A percentile compares a stretch with the other conserved stretches of the same genome.
phyloP scores from a whole-genome alignment of 1,140 invertebrate genomes.

The Homarus americanus region DNA sequence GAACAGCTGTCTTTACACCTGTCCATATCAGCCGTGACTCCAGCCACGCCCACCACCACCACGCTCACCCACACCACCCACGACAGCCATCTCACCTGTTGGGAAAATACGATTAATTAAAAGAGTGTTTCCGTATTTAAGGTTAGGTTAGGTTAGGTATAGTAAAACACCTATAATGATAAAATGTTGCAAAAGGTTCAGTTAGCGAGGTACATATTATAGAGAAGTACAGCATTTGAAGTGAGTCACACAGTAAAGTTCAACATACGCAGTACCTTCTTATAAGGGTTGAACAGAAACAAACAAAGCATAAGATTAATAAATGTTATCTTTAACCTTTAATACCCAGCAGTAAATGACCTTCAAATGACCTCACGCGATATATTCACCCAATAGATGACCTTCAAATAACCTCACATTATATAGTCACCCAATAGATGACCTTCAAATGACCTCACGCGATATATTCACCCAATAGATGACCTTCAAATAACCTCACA shows the following conservation, averaged over 20 bases:
- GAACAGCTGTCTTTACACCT: constrained; percentile 37
- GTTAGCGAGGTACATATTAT: not conserved
- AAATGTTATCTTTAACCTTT: not conserved
- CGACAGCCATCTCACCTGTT: constrained; percentile 45
- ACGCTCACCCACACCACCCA: constrained; percentile 1
- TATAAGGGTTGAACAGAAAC: not conserved
- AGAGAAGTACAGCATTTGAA: not conserved
- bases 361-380: no score
- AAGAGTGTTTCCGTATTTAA: not conserved
- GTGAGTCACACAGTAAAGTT: not conserved
- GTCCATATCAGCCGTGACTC: constrained; percentile 6
- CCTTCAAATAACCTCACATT: no score
- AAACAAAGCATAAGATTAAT: not conserved
- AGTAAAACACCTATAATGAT: not conserved
- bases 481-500: no score
- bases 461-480: no score
- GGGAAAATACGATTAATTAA: not conserved
- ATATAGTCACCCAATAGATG: no score
- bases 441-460: no score
- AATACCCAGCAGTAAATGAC: not conserved
- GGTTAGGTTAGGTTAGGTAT: not conserved
- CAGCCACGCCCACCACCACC: constrained; percentile 7
- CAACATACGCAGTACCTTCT: no score
- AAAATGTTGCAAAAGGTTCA: not conserved
- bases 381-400: no score